Base-by-base conservation (phyloP, 2,888 invertebrate genomes). In the Zootermopsis nevadensis region DNA sequence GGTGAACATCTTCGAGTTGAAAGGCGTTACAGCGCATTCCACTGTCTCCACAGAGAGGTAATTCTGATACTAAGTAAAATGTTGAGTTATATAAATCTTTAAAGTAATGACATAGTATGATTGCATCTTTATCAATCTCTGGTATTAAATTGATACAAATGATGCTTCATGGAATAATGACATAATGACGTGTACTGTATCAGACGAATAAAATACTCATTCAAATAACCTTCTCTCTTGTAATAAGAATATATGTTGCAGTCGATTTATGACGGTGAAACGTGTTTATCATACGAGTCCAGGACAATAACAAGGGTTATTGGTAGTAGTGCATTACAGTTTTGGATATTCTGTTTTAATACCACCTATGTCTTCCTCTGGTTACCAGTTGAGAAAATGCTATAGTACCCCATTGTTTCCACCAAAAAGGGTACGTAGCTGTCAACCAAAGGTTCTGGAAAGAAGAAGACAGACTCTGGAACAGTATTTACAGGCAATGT, bases 21-120 rank as follows among this genome's bases (percentile, higher is more conserved):
- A 86, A 91, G 90, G 87, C 88, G 92, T 87, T 92, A 92, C 87
- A 91, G 91, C 84, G 91, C 92, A 86, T 92, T 92, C 88, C 92
- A 91, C 86, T 89, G 91, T 55, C 87, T 92, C 33, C 92, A 92
- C 87, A 91, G 92, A 86, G 89, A 91, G 89, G 92, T 92, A 89
- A 15, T 15, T 48, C 48, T 19, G 3, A 48, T 19, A 48, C 87
- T 83, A 80, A 22, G 4, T n/a, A 8, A 2, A 10, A 27, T n/a
- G 3, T 60, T 6, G 66, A 27, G 66, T 27, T 66, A 66, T 10
- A 12, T 48, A 15, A 48, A 15, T 48, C 48, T 1, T 48, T 48
- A 12, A 42, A 15, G 38, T 42, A 4, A 48, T 12, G 19, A 48
- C 19, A 48, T 15, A 3, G 19, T 48, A 48, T 48, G 15, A 48